Conservation (phyloP, 2,888 invertebrate genomes). For the Xanthorhoe designata region DNA sequence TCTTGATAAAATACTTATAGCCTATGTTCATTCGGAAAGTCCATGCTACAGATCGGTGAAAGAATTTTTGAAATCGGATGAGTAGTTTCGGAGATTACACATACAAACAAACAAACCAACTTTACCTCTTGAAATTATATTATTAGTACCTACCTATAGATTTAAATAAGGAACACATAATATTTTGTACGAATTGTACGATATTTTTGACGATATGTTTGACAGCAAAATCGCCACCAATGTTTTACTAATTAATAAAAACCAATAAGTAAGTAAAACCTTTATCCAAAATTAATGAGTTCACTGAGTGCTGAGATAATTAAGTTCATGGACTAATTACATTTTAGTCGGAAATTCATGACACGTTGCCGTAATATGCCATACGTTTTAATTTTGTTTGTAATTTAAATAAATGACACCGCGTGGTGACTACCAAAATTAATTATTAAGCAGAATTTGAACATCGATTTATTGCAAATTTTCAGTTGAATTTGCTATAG, state of each 20-base stretch:
- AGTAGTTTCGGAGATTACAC: too few relatives aligned
- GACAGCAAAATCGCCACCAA: not conserved
- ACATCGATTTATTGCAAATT: not conserved
- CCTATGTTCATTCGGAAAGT: too few relatives aligned
- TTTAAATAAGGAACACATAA: too few relatives aligned
- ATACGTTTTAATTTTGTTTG: slow-evolving; percentile 19
- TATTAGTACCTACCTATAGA: too few relatives aligned
- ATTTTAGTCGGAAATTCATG: slow-evolving; percentile 20
- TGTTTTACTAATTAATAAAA: not conserved
- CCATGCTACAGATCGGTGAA: too few relatives aligned
- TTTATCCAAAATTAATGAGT: slow-evolving; percentile 23
- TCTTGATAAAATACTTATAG: too few relatives aligned
- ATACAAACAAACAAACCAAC: too few relatives aligned
- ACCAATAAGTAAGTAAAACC: slow-evolving; percentile 5
- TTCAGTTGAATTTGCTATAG: not conserved
- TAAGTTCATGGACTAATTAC: slow-evolving; percentile 26
- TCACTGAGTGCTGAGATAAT: slow-evolving; percentile 21
- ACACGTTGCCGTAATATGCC: slow-evolving; percentile 11
- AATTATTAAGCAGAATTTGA: not conserved
- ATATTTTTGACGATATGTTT: too few relatives aligned
- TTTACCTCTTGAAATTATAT: too few relatives aligned
- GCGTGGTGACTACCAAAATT: slow-evolving; percentile 17
- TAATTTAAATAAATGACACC: slow-evolving; percentile 11
- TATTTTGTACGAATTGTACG: too few relatives aligned
- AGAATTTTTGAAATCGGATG: too few relatives aligned